A percentile compares a stretch with the other conserved stretches of the same genome.
Evolutionary conservation across 2,797 vertebrate species (phyloP).

Genomic region (Denticeps clupeoides): DNA sequence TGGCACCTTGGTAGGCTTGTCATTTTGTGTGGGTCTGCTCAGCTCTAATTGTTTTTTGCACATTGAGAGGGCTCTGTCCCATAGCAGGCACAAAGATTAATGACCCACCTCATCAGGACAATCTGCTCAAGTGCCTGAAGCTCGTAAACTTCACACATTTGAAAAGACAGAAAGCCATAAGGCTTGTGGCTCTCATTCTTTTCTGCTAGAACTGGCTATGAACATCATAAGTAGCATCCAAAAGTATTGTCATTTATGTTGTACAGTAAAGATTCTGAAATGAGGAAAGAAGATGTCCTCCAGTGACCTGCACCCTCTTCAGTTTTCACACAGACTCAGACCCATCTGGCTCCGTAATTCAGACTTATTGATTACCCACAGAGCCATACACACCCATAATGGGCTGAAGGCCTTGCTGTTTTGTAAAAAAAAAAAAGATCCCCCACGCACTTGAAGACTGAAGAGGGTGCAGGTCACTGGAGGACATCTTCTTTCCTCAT

Average conservation of each 20-base stretch:
- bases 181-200: too few species aligned
- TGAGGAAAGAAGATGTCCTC: constrained; percentile 8
- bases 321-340: constrained; percentile 43
- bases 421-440: neutral
- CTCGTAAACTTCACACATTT: constrained; percentile 33
- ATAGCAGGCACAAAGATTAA: constrained; percentile 36
- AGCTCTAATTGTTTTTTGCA: constrained; percentile 19
- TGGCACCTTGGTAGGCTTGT: constrained; percentile 23
- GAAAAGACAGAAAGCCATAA: constrained; percentile 9
- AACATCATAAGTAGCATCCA: neutral
- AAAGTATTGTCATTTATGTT: neutral
- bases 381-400: constrained; percentile 29
- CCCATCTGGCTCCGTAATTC: constrained; percentile 52
- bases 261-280: neutral
- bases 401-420: neutral
- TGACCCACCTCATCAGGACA: constrained; percentile 38
- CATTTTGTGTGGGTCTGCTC: constrained; percentile 13
- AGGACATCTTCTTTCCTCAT: constrained; percentile 4
- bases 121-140: constrained; percentile 38
- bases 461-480: constrained; percentile 20
- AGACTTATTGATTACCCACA: constrained; percentile 54
- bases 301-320: constrained; percentile 22
- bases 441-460: constrained; percentile 45
- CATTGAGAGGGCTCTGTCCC: too few species aligned
- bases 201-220: too few species aligned